Evolutionary conservation across 2,888 invertebrate genomes (phyloP), one percentile per base, ranked within the genome.

Genomic region (Lacanobia wlatinum): DNA sequence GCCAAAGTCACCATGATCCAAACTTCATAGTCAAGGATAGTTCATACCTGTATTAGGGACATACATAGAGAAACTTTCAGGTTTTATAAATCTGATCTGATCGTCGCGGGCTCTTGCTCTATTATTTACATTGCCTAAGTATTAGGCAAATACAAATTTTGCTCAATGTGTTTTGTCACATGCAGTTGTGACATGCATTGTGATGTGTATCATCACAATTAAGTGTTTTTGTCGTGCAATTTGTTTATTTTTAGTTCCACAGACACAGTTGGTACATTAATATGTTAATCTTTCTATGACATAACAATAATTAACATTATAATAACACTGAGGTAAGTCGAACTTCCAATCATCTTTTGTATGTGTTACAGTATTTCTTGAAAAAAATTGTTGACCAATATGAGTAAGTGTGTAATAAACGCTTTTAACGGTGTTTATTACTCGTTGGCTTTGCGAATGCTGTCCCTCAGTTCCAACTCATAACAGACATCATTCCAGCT

Each of bases 321-420:
- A 58, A 12, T 28, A 46, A 10, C 18, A 28, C 38, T 58, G 6
- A 12, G 21, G 21, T 40, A 16, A 40, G 16, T 38, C 59, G 38
- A 59, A 59, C 21, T 59, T 21, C 59, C 59, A 59, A n/a, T 38
- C 12, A 21, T 38, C n/a, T 38, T 38, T n/a, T 59, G 1, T 21
- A 21, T 21, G 14, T 40, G 59, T 21, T n/a, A 40, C 59, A 40
- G 59, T 40, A 59, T 59, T 59, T 59, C 40, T 59, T 59, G 8
- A 21, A 59, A 5, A 21, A 40, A 14, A 5, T 21, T 7, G n/a
- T 14, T 38, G n/a, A 43, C 14, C 14, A 38, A 38, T 38, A 7
- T 38, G 38, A 38, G 38, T 38, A 38, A 38, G 38, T 28, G 40
- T 40, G 40, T 40, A 9, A 40, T 9, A 40, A 40, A 28, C 28